phyloP scores from a whole-genome alignment of 2,797 vertebrate species.

The Alectoris magna region DNA sequence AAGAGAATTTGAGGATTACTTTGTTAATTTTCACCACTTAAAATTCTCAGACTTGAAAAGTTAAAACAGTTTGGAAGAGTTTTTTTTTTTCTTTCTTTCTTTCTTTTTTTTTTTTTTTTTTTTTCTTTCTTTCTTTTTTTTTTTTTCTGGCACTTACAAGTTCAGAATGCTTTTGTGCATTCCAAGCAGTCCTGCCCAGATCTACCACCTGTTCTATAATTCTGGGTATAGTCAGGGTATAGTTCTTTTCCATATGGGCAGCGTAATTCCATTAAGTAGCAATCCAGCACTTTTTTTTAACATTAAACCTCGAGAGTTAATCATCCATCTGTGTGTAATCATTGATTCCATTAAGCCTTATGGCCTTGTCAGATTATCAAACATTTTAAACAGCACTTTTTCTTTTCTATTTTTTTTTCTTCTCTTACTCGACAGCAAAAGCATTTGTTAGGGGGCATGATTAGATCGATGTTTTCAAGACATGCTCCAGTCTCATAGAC shows the following conservation, averaged over 20 bases:
- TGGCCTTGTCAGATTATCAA: conserved; percentile 87
- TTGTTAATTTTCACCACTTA: conserved; percentile 66
- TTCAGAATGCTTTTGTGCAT: conserved; percentile 82
- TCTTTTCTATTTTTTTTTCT: conserved; percentile 56
- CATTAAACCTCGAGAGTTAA: conserved; percentile 85
- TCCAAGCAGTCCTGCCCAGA: conserved; percentile 84
- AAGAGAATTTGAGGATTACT: conserved; percentile 13
- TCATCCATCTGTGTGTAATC: conserved; percentile 88
- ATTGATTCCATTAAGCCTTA: conserved; percentile 88
- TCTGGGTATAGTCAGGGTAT: conserved; percentile 84
- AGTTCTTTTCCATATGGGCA: conserved; percentile 87
- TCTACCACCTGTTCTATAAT: conserved; percentile 85
- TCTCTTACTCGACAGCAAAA: conserved; percentile 76
- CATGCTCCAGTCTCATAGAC: conserved; percentile 11
- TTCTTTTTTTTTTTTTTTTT: conserved; percentile 12
- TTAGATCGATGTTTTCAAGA: conserved; percentile 71
- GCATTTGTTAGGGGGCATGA: conserved; percentile 76
- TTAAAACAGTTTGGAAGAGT: conserved; percentile 78
- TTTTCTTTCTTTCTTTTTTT: conserved; percentile 37
- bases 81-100: conserved; percentile 45
- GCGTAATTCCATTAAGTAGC: conserved; percentile 85
- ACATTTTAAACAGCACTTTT: conserved; percentile 82
- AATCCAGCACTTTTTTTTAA: conserved; percentile 83
- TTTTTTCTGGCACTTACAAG: conserved; percentile 77
- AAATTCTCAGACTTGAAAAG: conserved; percentile 73